These are phyloP conservation scores for Iguana delicatissima DNA, from an alignment of 2,797 vertebrate genomes.

Conservation along the genomic window DNA sequence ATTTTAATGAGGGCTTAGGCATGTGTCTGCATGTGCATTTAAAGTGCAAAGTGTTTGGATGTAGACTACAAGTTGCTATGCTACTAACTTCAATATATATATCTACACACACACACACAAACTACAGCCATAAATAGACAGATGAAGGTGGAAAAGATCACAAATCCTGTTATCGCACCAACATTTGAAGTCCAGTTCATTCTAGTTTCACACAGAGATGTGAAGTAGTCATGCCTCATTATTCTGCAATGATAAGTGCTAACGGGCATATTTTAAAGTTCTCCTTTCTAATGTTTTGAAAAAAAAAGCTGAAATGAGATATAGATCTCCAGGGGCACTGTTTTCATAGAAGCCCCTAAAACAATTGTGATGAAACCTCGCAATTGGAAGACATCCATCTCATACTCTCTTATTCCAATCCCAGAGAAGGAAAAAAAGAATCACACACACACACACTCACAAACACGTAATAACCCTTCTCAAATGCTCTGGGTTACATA, in stretches of 20 bases:
- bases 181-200: constrained; percentile 85
- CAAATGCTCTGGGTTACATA: constrained; percentile 34
- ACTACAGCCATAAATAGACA: constrained; percentile 77
- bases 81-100: constrained; percentile 69
- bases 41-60: constrained; percentile 77
- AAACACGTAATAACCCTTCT: not conserved
- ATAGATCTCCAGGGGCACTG: constrained; percentile 72
- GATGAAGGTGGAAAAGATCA: constrained; percentile 81
- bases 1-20: constrained; percentile 63
- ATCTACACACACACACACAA: constrained; percentile 48
- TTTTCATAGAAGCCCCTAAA: constrained; percentile 78
- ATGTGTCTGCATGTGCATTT: constrained; percentile 43
- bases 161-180: constrained; percentile 88
- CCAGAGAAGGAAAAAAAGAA: constrained; percentile 31
- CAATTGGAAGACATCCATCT: constrained; percentile 75
- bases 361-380: constrained; percentile 79
- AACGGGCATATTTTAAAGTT: constrained; percentile 76
- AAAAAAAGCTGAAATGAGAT: constrained; percentile 80
- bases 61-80: constrained; percentile 79
- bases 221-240: constrained; percentile 86
- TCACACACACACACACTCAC: constrained; percentile 18
- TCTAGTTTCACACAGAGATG: constrained; percentile 81
- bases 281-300: constrained; percentile 87
- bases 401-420: constrained; percentile 69
- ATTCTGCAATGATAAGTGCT: constrained; percentile 82